Base-by-base conservation (phyloP, 2,113 vertebrate genomes). In the Hoplias malabaricus region DNA sequence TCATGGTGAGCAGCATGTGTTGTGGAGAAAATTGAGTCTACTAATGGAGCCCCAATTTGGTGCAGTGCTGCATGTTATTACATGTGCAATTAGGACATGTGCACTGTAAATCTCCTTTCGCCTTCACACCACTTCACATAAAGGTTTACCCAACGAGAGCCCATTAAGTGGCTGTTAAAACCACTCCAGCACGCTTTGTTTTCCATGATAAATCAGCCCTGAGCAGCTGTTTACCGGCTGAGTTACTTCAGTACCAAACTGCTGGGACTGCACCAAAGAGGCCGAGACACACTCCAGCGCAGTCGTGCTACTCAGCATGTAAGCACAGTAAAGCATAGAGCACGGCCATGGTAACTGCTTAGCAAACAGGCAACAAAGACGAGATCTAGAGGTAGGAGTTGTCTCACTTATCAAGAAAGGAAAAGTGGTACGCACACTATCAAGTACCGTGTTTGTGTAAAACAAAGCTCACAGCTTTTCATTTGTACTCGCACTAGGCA, bases 121-220 rank as follows among this genome's bases (percentile, higher is more conserved):
- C 62, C 75, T 62, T 67, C 69, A 73, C 80, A 50, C 69, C 63
- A 75, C 75, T 78, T 82, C 75, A 77, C 75, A 78, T 67, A 61
- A 67, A 67, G 56, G 75, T 82, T 78, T 77, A 54, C 40, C 75
- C 56, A 74, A 74, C 40, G 69, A 69, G 70, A 73, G 54, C 54
- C 69, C 65, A 78, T 77, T 78, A 78, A 74, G 62, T 69, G 53
- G 54, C 34, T 69, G 53, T 74, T 78, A 62, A 73, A 77, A 69
- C 69, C 75, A 70, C 63, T 62, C 54, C 34, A 57, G 25, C 75
- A 38, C 19, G 43, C 74, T 72, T 48, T 59, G 46, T 63, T 74
- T 82, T 78, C 65, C 75, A 75, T 69, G 70, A 73, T 62, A 82
- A 78, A 82, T 73, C 29, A 80, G 67, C 23, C 53, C 42, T 62